Evolutionary conservation across 1,140 invertebrate species (phyloP).

Genomic region (Neodiprion virginianus): DNA sequence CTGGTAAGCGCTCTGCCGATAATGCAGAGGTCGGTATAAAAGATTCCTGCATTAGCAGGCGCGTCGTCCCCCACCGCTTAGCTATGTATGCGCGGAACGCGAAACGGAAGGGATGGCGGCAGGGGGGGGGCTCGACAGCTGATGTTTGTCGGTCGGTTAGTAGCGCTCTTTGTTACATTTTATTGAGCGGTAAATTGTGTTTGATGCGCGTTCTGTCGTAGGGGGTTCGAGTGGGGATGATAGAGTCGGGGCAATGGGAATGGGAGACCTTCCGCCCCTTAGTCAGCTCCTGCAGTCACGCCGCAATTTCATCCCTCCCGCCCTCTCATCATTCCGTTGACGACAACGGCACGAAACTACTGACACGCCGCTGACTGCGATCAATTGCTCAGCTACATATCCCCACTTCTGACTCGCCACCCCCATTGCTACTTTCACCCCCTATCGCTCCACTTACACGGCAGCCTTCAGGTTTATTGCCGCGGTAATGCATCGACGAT

Average conservation of each 20-base stretch:
- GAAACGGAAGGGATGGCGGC: neutral
- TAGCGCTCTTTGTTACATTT: slow-evolving; percentile 16
- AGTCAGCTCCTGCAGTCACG: neutral
- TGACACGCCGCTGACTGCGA: slow-evolving; percentile 16
- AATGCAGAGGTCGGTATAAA: neutral
- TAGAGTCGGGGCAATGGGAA: neutral
- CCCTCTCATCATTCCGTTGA: neutral
- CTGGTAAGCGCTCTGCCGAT: neutral
- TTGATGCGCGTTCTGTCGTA: slow-evolving; percentile 13
- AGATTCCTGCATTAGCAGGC: too few relatives aligned
- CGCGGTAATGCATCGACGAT: too few relatives aligned
- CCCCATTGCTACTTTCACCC: neutral
- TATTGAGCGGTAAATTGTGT: slow-evolving; percentile 18
- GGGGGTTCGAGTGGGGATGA: neutral
- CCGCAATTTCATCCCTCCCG: neutral
- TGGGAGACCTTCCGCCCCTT: neutral
- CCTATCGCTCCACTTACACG: neutral
- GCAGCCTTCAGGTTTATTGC: neutral
- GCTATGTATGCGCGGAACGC: too few relatives aligned
- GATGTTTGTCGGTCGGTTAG: slow-evolving; percentile 12
- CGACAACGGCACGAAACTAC: neutral
- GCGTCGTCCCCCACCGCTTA: too few relatives aligned
- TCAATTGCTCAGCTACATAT: neutral
- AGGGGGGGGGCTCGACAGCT: neutral
- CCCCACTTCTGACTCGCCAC: neutral